phyloP scores from a whole-genome alignment of 2,113 vertebrate genomes.

The Pagrus major region DNA sequence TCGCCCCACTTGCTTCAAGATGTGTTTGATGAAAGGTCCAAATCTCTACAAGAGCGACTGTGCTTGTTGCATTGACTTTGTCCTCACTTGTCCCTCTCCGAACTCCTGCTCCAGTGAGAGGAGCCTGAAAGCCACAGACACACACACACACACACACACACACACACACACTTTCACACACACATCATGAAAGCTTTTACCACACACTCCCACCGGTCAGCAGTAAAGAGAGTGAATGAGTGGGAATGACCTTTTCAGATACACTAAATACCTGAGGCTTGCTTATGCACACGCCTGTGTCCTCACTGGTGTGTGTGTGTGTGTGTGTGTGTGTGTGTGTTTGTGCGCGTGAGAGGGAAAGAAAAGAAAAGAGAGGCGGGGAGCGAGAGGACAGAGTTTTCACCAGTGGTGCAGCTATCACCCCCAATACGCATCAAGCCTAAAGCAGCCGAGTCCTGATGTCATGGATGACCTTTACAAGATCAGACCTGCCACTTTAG shows the following conservation, averaged over 20 bases:
- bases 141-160: conserved; percentile 1
- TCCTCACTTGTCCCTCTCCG: conserved; percentile 22
- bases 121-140: conserved; percentile 1
- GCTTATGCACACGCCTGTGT: conserved; percentile 18
- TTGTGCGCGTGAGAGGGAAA: conserved; percentile 12
- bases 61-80: conserved; percentile 29
- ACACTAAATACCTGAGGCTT: conserved; percentile 75
- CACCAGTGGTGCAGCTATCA: conserved; percentile 74
- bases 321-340: conserved; percentile 36
- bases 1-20: neutral
- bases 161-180: neutral
- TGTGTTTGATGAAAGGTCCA: conserved; percentile 14
- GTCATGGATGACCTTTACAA: conserved; percentile 85
- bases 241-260: conserved; percentile 80
- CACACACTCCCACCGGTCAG: conserved; percentile 66
- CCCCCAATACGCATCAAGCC: conserved; percentile 78
- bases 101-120: conserved; percentile 19
- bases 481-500: conserved; percentile 83
- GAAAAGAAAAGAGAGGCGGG: neutral
- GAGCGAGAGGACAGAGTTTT: conserved; percentile 48
- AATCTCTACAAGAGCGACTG: neutral
- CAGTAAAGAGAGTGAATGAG: conserved; percentile 67
- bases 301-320: conserved; percentile 35
- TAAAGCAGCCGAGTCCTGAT: conserved; percentile 76
- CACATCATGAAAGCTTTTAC: conserved; percentile 63